Conservation (phyloP, 2,797 vertebrate species). For the Sebastes matsubarae region DNA sequence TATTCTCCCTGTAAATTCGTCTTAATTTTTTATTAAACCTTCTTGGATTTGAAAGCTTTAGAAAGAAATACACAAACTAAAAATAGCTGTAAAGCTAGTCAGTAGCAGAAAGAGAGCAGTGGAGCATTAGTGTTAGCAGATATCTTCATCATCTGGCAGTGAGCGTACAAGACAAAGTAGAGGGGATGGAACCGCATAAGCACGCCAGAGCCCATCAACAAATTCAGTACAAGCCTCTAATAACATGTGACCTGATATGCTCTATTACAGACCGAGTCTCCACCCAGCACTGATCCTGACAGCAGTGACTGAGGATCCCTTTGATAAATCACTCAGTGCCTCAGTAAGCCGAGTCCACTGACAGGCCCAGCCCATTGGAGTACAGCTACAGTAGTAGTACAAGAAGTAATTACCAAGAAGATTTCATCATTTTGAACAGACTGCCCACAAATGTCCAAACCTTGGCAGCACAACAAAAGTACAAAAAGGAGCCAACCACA, state of each 20-base stretch:
- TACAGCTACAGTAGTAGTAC: neutral
- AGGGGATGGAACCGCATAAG: conserved; percentile 30
- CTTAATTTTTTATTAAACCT: neutral
- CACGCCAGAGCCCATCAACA: conserved; percentile 43
- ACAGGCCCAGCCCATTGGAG: conserved; percentile 5
- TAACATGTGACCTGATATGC: conserved; percentile 59
- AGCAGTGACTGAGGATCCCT: conserved; percentile 45
- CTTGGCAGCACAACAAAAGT: too few relatives aligned
- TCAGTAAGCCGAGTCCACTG: neutral
- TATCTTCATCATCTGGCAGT: conserved; percentile 48
- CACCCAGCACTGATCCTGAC: conserved; percentile 57
- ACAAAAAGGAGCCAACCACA: neutral
- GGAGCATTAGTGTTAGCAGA: conserved; percentile 11
- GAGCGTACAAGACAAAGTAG: conserved; percentile 25
- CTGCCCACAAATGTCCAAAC: conserved; percentile 24
- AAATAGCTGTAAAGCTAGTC: neutral
- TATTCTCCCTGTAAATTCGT: neutral
- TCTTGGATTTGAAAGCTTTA: neutral
- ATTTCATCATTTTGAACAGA: conserved; percentile 13
- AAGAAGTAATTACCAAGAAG: conserved; percentile 3
- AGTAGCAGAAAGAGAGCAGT: neutral
- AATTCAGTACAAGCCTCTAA: conserved; percentile 63
- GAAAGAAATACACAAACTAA: neutral
- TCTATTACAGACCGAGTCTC: conserved; percentile 56
- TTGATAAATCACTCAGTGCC: conserved; percentile 45